phyloP scores from a whole-genome alignment of 2,888 invertebrate species.

The Listrodromus nycthemerus region DNA sequence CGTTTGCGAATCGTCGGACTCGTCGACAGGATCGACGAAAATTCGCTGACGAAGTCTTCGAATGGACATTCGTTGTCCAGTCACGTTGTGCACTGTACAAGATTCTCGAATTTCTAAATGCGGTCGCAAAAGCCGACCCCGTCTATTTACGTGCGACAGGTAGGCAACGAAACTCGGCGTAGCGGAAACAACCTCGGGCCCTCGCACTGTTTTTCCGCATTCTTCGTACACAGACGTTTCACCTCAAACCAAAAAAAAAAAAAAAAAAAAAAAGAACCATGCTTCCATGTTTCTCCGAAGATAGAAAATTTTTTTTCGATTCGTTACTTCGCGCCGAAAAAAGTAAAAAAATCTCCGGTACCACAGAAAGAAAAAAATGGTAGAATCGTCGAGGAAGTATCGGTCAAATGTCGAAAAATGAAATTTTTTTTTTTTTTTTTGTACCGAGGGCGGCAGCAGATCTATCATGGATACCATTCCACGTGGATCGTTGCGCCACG shows the following conservation, averaged over 20 bases:
- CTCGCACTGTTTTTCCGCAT: constrained; percentile 20
- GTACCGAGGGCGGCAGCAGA: constrained; percentile 48
- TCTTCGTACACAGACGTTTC: not conserved
- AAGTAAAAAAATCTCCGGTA: not conserved
- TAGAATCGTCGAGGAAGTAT: not conserved
- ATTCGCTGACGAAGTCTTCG: constrained; percentile 14
- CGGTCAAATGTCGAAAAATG: not conserved
- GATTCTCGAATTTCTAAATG: constrained; percentile 56
- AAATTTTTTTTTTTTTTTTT: not conserved
- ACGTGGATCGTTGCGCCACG: constrained; percentile 63
- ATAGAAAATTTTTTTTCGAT: not conserved
- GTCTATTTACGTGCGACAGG: constrained; percentile 75
- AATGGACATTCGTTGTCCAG: constrained; percentile 23
- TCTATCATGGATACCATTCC: constrained; percentile 68
- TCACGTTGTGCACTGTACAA: constrained; percentile 7
- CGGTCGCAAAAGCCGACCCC: constrained; percentile 73
- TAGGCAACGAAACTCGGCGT: constrained; percentile 74
- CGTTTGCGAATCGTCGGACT: constrained; percentile 20
- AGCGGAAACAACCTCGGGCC: constrained; percentile 71
- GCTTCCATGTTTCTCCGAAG: not conserved
- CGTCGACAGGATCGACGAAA: constrained; percentile 1
- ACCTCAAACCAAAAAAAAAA: not conserved
- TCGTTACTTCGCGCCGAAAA: not conserved
- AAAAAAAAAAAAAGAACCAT: too few relatives aligned
- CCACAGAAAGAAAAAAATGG: not conserved